These are phyloP conservation scores for Epinotia demarniana DNA, from an alignment of 2,888 invertebrate species.

Conservation along the genomic window DNA sequence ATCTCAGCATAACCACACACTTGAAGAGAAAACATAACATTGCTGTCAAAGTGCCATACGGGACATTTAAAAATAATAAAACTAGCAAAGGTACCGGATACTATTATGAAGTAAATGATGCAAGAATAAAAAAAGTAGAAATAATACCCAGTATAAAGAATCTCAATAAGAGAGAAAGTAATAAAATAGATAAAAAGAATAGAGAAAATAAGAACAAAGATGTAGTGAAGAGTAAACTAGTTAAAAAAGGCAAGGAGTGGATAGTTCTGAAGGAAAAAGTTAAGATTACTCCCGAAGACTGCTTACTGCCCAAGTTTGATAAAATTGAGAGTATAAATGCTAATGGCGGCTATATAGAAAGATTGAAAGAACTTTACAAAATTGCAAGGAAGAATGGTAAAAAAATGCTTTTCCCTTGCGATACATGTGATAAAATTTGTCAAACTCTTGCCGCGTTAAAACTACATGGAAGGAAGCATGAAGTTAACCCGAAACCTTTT, in stretches of 20 bases:
- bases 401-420: conserved; percentile 70
- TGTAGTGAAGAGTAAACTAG: conserved; percentile 63
- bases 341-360: conserved; percentile 58
- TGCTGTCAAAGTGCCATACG: conserved; percentile 55
- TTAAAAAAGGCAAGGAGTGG: conserved; percentile 69
- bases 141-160: conserved; percentile 71
- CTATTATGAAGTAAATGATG: conserved; percentile 58
- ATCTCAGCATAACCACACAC: conserved; percentile 56
- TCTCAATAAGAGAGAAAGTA: conserved; percentile 63
- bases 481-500: conserved; percentile 65
- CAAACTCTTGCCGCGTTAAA: conserved; percentile 65
- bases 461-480: conserved; percentile 66
- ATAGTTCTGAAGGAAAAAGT: conserved; percentile 63
- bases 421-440: conserved; percentile 70
- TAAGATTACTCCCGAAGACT: conserved; percentile 45
- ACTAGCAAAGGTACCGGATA: conserved; percentile 57
- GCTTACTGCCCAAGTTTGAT: conserved; percentile 58
- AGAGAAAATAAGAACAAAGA: conserved; percentile 55
- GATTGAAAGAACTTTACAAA: conserved; percentile 60
- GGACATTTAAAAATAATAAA: conserved; percentile 56
- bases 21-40: conserved; percentile 58
- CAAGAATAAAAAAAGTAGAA: conserved; percentile 58
- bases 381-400: conserved; percentile 60
- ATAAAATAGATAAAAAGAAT: conserved; percentile 62
- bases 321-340: conserved; percentile 50